Evolutionary conservation across 2,888 invertebrate species (phyloP), one percentile per base, ranked within the genome.

Genomic region (Sinhomidia bicolor): DNA sequence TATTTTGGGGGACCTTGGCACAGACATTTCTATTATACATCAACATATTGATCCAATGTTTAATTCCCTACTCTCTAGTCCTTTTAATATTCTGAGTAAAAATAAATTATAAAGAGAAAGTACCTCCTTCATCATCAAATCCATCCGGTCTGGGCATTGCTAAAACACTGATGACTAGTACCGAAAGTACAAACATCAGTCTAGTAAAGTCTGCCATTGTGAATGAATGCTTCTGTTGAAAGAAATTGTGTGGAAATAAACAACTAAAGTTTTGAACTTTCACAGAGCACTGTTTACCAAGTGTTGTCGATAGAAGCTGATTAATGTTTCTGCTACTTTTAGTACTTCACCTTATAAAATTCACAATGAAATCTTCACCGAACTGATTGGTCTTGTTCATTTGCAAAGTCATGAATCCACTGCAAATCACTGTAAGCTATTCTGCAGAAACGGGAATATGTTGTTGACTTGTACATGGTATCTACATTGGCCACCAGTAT

Each of bases 1-100:
- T 29, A 91, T 90, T 85, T 80, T 85, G n/a, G 91, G 91, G 12
- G 87, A 85, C 44, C 91, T 79, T 68, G 91, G 91, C 32, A 91
- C 91, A 12, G 90, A 89, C 29, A 89, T 88, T 71, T 90, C 90
- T 90, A 26, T 17, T 0, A 36, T 2, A 32, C 23, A 47, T 60
- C 17, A 29, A 57, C 32, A 57, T 17, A 20, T 65, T 32, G n/a
- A n/a, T 47, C 47, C 10, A n/a, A n/a, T n/a, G 36, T 36, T 36
- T 36, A 36, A 7, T 36, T 36, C 3, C 36, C 36, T n/a, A n/a
- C n/a, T 54, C n/a, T 54, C 54, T n/a, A n/a, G n/a, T n/a, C n/a
- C n/a, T n/a, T n/a, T n/a, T n/a, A n/a, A n/a, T n/a, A n/a, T n/a
- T n/a, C n/a, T n/a, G n/a, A n/a, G n/a, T n/a, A n/a, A n/a, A n/a